Percentiles rank a stretch among this genome's conserved stretches.
These are phyloP conservation scores for Pygathrix nemaeus DNA, from an alignment of 2,113 vertebrate genomes.

Conservation along the genomic window DNA sequence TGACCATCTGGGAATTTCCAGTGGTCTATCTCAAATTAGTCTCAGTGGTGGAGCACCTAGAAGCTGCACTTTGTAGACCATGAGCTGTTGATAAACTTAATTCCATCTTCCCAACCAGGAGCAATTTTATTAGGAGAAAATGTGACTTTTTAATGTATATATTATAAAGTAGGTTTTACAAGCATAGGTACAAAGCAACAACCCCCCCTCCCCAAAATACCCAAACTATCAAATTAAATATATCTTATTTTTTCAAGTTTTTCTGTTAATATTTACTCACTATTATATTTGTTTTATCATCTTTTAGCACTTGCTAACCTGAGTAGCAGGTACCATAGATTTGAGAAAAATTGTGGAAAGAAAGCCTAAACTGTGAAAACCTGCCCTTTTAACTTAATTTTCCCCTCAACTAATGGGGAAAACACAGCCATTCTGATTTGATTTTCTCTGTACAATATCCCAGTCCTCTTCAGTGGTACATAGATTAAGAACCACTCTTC, in stretches of 20 bases:
- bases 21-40: slow-evolving; percentile 22
- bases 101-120: not conserved
- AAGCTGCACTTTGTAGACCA: not conserved
- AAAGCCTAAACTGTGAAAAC: not conserved
- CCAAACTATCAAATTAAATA: not conserved
- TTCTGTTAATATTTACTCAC: not conserved
- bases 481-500: not conserved
- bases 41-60: not conserved
- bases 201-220: too few species aligned
- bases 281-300: not conserved
- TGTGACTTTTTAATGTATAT: not conserved
- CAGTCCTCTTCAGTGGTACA: not conserved
- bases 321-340: not conserved
- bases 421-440: not conserved
- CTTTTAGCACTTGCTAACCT: slow-evolving; percentile 11
- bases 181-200: not conserved
- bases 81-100: not conserved
- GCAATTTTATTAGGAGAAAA: slow-evolving; percentile 16
- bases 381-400: not conserved
- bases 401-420: not conserved
- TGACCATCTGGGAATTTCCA: slow-evolving; percentile 27
- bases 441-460: not conserved
- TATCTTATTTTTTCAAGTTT: not conserved
- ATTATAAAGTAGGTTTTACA: not conserved
- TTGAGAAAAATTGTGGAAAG: not conserved